Evolutionary conservation across 1,140 invertebrate genomes (phyloP), one percentile per base, ranked within the genome.

Genomic region (Tigriopus japonicus): DNA sequence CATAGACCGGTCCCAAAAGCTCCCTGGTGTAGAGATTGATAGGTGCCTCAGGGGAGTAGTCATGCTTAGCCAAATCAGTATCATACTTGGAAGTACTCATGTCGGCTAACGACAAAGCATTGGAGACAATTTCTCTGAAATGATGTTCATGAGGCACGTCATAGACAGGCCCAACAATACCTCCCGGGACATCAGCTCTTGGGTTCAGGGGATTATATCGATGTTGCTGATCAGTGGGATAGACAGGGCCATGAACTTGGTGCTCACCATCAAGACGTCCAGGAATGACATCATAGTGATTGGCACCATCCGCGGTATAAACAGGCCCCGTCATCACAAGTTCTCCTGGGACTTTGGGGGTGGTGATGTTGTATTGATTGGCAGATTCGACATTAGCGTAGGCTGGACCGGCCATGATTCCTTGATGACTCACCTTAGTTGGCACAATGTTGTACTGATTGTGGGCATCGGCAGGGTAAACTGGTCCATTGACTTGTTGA

Each of bases 1-100:
- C 59, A 54, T 61, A 61, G 12, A 61, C 59, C 3, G 59, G 59
- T 15, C 59, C 59, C 12, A 61, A 49, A 23, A 61, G 59, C 12
- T 54, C 17, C 23, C 24, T 56, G n/a, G 53, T 49, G 19, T 55
- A 49, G 3, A 52, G 17, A 6, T n/a, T 40, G 6, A 24, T 19
- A 14, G 49, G 24, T 7, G 59, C 13, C 41, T 61, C 49, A 2
- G 43, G 45, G 13, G 13, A 14, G 40, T 56, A 61, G 3, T 56
- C 23, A 21, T 61, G 43, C 21, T 61, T 52, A 3, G n/a, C 59
- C 43, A 61, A 15, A 54, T 61, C 51, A 5, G 23, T 15, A 13
- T 52, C 45, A 61, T 53, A 61, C 28, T 61, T 61, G 40, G 13
- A 13, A 42, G 13, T 42, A 21, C n/a, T 15, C 45, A 61, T 24